Percentiles rank a stretch among this genome's conserved stretches.
phyloP scores from a whole-genome alignment of 2,888 invertebrate species.

The Augochlorella aurata region DNA sequence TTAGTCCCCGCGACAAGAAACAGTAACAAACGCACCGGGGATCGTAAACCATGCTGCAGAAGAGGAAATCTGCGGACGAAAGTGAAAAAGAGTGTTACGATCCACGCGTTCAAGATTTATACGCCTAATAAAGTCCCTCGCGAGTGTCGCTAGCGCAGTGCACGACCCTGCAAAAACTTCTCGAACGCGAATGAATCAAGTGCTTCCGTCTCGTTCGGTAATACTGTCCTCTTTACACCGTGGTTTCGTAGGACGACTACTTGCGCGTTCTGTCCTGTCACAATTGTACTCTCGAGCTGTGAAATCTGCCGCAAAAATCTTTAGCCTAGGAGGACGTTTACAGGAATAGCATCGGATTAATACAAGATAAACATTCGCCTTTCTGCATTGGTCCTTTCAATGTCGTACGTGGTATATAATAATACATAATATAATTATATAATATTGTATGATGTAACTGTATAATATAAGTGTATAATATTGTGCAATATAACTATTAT shows the following conservation, averaged over 20 bases:
- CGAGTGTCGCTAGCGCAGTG: neutral
- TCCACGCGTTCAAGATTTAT: neutral
- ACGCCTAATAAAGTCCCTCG: neutral
- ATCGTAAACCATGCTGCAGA: neutral
- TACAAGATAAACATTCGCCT: no score
- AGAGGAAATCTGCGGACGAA: neutral
- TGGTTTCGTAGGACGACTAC: neutral
- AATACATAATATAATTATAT: no score
- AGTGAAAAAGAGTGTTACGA: conserved; percentile 2
- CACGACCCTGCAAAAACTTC: neutral
- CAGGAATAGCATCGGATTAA: no score
- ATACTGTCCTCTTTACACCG: neutral
- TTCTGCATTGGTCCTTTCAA: no score
- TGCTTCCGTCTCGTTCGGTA: neutral
- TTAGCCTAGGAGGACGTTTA: neutral
- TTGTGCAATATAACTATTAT: no score
- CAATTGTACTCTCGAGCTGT: neutral
- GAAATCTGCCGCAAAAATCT: neutral
- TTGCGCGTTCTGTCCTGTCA: neutral
- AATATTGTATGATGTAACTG: no score
- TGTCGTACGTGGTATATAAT: no score
- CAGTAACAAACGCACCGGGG: neutral
- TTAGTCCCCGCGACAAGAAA: neutral
- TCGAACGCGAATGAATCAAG: neutral
- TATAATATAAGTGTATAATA: no score